Percentiles rank a stretch among this genome's conserved stretches.
These are phyloP conservation scores for Odocoileus virginianus DNA, from an alignment of 2,113 vertebrate species.

Conservation along the genomic window DNA sequence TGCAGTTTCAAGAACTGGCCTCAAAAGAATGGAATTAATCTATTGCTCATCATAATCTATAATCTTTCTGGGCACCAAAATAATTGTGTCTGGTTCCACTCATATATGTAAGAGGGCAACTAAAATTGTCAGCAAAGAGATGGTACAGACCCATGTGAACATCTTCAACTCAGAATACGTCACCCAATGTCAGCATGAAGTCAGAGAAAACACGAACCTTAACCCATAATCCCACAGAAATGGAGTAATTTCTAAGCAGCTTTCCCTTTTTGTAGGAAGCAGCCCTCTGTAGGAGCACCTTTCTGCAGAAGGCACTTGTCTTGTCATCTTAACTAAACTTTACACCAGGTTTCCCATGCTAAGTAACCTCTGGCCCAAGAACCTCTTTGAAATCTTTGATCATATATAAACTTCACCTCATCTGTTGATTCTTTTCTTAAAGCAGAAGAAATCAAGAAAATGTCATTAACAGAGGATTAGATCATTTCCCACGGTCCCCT, in stretches of 20 bases:
- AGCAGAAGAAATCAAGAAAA: not conserved
- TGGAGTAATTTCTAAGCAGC: not conserved
- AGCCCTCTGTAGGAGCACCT: not conserved
- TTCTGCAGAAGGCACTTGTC: not conserved
- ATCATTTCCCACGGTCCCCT: too few relatives aligned
- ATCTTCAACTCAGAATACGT: rapidly evolving
- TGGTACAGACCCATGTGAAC: not conserved
- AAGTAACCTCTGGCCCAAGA: not conserved
- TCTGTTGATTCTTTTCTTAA: not conserved
- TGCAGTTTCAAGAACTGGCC: not conserved
- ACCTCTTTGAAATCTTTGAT: not conserved
- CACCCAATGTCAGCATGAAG: not conserved
- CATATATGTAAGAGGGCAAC: not conserved
- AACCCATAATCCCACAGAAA: not conserved
- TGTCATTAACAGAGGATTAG: not conserved
- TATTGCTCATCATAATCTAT: not conserved
- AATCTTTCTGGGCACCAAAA: not conserved
- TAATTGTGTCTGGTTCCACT: not conserved
- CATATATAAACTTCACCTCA: not conserved
- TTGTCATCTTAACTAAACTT: not conserved
- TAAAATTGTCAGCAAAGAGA: not conserved
- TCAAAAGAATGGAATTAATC: not conserved
- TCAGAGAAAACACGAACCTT: not conserved
- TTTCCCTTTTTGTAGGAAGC: not conserved
- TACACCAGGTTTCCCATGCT: not conserved